Percentiles rank a stretch among this genome's conserved stretches.
Conservation (phyloP, 2,113 vertebrate genomes). For the Psittacula cyanocephala region DNA sequence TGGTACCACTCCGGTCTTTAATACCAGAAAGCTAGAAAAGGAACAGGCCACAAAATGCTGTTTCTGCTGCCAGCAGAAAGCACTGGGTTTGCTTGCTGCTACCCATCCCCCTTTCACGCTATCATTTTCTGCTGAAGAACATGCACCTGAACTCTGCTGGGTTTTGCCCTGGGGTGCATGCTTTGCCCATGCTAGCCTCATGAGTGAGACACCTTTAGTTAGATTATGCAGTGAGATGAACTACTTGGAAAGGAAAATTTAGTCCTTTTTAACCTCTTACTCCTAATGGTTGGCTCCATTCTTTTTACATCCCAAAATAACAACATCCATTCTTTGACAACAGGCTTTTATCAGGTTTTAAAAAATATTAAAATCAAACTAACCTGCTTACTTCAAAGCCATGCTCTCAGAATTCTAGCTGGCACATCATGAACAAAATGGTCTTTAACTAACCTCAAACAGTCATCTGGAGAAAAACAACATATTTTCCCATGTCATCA, state of each 20-base stretch:
- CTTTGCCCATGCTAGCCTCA: background rate
- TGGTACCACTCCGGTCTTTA: background rate
- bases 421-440: conserved; percentile 32
- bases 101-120: background rate
- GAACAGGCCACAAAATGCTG: background rate
- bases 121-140: background rate
- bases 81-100: background rate
- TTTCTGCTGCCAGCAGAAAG: background rate
- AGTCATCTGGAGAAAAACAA: conserved; percentile 45
- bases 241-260: background rate
- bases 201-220: background rate
- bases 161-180: background rate
- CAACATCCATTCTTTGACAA: background rate
- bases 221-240: background rate
- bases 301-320: background rate
- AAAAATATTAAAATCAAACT: background rate
- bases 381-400: conserved; percentile 50
- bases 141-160: background rate
- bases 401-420: conserved; percentile 2
- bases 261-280: background rate
- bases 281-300: background rate
- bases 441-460: conserved; percentile 44
- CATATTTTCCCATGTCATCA: conserved; percentile 38
- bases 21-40: background rate
- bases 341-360: background rate